Conservation (phyloP, 2,113 vertebrate genomes). For the Argyrosomus japonicus region DNA sequence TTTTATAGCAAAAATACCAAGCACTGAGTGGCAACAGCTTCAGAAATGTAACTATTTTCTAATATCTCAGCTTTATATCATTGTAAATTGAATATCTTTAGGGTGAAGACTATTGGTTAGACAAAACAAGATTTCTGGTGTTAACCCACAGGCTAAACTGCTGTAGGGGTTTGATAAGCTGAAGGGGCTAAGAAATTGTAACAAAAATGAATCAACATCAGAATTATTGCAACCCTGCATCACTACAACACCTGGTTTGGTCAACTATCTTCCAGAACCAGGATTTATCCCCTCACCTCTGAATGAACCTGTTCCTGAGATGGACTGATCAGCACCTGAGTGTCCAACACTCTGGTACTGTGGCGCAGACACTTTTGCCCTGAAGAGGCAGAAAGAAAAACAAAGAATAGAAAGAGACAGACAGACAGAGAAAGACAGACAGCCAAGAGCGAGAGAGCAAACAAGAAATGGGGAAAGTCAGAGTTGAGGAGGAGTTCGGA, state of each 20-base stretch:
- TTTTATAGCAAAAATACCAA: too few relatives aligned
- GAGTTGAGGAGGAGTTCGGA: slow-evolving; percentile 6
- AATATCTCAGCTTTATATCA: background rate
- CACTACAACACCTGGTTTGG: background rate
- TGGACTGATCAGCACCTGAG: slow-evolving; percentile 92
- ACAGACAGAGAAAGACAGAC: slow-evolving; percentile 19
- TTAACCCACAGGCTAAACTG: too few relatives aligned
- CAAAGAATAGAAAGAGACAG: slow-evolving; percentile 7
- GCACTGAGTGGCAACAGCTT: background rate
- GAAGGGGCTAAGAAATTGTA: too few relatives aligned
- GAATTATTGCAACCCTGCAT: background rate
- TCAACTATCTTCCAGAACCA: background rate
- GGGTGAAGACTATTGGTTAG: background rate
- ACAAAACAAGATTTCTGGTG: background rate
- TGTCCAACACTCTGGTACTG: slow-evolving; percentile 89
- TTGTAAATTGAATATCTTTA: background rate
- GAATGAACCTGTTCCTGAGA: slow-evolving; percentile 88
- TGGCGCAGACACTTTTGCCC: slow-evolving; percentile 94
- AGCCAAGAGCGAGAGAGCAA: slow-evolving; percentile 6
- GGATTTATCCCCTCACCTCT: slow-evolving; percentile 85
- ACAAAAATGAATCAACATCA: background rate
- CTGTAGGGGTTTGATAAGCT: too few relatives aligned
- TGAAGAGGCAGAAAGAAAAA: slow-evolving; percentile 64
- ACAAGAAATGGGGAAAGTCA: slow-evolving; percentile 4
- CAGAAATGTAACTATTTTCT: background rate